These are phyloP conservation scores for Drosophila melanica DNA, from an alignment of 1,140 invertebrate species.

Conservation along the genomic window DNA sequence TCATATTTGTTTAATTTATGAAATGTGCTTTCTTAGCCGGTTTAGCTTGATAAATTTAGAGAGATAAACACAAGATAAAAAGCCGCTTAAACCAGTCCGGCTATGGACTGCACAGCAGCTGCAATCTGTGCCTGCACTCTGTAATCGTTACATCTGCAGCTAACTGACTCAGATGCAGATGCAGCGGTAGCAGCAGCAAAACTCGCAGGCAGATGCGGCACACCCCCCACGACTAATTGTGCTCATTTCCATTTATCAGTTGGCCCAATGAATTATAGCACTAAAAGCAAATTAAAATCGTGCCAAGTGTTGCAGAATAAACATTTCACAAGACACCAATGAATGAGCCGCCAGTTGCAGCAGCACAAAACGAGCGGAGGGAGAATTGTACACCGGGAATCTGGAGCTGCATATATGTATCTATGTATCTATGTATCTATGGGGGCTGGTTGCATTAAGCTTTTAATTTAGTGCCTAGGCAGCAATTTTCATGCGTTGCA, in stretches of 20 bases:
- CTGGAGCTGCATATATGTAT: not conserved
- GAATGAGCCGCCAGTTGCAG: not conserved
- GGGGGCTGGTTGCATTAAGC: conserved; percentile 58
- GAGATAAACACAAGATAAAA: conserved; percentile 34
- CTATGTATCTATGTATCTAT: not conserved
- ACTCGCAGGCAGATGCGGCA: conserved; percentile 24
- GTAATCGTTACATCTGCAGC: not conserved
- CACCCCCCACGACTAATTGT: conserved; percentile 79
- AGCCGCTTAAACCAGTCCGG: conserved; percentile 23
- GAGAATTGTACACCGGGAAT: not conserved
- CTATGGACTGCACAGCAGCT: conserved; percentile 8
- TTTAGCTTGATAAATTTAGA: conserved; percentile 38
- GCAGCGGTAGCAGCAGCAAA: not conserved
- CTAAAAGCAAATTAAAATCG: conserved; percentile 76
- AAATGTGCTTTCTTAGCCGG: conserved; percentile 31
- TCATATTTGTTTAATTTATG: conserved; percentile 33
- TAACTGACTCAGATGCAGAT: not conserved
- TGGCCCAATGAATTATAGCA: conserved; percentile 62
- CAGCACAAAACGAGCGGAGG: not conserved
- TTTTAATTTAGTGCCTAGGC: conserved; percentile 60
- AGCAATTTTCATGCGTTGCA: conserved; percentile 57
- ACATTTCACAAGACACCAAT: conserved; percentile 33
- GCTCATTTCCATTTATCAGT: conserved; percentile 73
- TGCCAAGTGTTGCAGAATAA: conserved; percentile 63
- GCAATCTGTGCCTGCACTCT: conserved; percentile 19